Evolutionary conservation across 92 coral and sea anemone species (phyloP), one percentile per base, ranked within the genome.

Genomic region (Isaurus tuberculatus): DNA sequence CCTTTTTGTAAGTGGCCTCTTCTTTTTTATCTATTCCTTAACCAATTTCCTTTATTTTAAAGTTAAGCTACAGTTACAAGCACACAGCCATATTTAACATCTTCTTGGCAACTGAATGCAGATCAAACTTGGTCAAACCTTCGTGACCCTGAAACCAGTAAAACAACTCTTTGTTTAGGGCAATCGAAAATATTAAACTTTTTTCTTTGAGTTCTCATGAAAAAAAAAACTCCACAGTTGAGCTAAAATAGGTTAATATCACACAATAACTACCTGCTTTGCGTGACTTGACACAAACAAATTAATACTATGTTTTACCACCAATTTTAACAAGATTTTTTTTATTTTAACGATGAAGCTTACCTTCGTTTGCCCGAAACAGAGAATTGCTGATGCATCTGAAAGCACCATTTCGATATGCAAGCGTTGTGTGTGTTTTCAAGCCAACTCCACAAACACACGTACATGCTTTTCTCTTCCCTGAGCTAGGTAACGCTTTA

Each of bases 361-460:
- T 77, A 77, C 82, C 82, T 77, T 77, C 23, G 33, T 30, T 33
- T 7, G 30, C 32, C 33, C 82, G 82, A 60, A 77, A 58, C 33
- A 77, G 20, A 2, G 70, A 57, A 9, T 77, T 58, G 22, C 26
- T 43, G 51, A 77, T 32, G 36, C 82, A 77, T 14, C 23, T 34
- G 51, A 40, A 77, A 22, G 82, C n/a, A 0, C 51, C 15, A 44
- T 77, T 77, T 4, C 8, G 51, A 61, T 9, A 33, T 0, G 23
- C 82, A 77, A 77, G 51, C 16, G 82, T 77, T 19, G 81, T 31
- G 15, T 68, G 68, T 23, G 67, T 57, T 36, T 61, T 57, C 20
- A 15, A 20, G 70, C 17, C 69, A 57, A 14, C 68, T 2, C 19
- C 28, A 58, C 82, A 77, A 2, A 57, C 67, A 36, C 82, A 77